phyloP scores from a whole-genome alignment of 2,797 vertebrate genomes.

The Pampus argenteus region DNA sequence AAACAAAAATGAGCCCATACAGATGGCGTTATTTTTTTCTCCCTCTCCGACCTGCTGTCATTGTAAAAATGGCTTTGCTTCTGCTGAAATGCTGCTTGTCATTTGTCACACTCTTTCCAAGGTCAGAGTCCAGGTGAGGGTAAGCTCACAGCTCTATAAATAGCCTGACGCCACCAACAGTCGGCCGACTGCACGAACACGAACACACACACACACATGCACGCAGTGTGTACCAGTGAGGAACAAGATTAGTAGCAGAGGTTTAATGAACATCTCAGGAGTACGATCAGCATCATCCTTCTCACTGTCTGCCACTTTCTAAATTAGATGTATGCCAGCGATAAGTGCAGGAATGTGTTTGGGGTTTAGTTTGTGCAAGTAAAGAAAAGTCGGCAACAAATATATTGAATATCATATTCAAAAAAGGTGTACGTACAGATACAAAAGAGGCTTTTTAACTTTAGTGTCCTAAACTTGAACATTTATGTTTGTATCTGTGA shows the following conservation, averaged over 20 bases:
- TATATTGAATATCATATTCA: no score
- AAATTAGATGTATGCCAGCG: neutral
- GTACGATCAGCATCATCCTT: slow-evolving; percentile 31
- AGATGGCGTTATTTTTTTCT: slow-evolving; percentile 41
- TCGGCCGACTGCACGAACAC: neutral
- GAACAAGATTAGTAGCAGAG: slow-evolving; percentile 47
- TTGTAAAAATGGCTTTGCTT: slow-evolving; percentile 53
- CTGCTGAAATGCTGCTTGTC: slow-evolving; percentile 59
- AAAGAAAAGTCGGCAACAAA: neutral
- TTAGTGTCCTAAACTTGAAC: no score
- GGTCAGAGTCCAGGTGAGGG: slow-evolving; percentile 68
- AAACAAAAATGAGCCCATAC: slow-evolving; percentile 61
- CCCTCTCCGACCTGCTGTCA: slow-evolving; percentile 48
- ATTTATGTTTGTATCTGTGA: no score
- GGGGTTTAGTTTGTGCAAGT: neutral
- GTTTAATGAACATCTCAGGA: slow-evolving; percentile 58
- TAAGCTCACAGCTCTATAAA: slow-evolving; percentile 63
- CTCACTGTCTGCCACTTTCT: slow-evolving; percentile 2
- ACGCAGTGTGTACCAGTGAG: neutral
- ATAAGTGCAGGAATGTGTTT: neutral
- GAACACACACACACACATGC: neutral
- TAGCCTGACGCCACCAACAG: slow-evolving; percentile 34
- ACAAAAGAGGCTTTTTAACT: no score
- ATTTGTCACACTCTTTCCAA: slow-evolving; percentile 70
- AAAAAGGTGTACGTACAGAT: no score